Evolutionary conservation across 2,797 vertebrate species (phyloP).

Genomic region (Parotocinclus haroldoi): DNA sequence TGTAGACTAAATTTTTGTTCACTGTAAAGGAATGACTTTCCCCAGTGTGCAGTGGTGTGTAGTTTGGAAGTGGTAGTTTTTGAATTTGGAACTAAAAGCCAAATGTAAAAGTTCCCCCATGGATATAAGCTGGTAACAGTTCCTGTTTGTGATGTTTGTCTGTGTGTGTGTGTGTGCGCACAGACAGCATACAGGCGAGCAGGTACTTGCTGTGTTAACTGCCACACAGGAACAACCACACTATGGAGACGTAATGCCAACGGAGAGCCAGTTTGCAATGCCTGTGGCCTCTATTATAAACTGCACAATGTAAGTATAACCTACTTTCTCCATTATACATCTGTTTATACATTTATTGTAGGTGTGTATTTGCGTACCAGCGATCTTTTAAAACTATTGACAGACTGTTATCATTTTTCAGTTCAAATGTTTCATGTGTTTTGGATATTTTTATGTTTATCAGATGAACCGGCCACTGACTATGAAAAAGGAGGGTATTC

Average conservation of each 20-base stretch:
- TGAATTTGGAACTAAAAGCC: too few relatives aligned
- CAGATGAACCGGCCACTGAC: conserved; percentile 97
- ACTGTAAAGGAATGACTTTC: too few relatives aligned
- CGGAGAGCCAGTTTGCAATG: conserved; percentile 96
- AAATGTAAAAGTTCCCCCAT: too few relatives aligned
- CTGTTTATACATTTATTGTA: neutral
- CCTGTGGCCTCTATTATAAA: conserved; percentile 98
- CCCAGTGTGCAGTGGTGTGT: too few relatives aligned
- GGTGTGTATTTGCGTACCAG: too few relatives aligned
- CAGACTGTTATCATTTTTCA: neutral
- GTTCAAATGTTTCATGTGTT: neutral
- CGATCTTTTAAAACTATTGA: neutral
- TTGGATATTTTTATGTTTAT: conserved; percentile 12
- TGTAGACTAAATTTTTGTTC: too few relatives aligned
- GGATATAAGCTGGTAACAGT: too few relatives aligned
- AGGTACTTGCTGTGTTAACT: conserved; percentile 97
- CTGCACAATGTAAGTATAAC: conserved; percentile 91
- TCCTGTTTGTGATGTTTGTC: neutral
- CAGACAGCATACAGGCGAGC: conserved; percentile 94
- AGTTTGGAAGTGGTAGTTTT: too few relatives aligned
- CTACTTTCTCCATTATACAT: neutral
- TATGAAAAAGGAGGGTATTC: conserved; percentile 99
- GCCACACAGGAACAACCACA: conserved; percentile 96
- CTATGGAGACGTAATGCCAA: conserved; percentile 96
- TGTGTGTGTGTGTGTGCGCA: conserved; percentile 36